Conservation (phyloP, 2,113 vertebrate genomes). For the Petroica traversi region DNA sequence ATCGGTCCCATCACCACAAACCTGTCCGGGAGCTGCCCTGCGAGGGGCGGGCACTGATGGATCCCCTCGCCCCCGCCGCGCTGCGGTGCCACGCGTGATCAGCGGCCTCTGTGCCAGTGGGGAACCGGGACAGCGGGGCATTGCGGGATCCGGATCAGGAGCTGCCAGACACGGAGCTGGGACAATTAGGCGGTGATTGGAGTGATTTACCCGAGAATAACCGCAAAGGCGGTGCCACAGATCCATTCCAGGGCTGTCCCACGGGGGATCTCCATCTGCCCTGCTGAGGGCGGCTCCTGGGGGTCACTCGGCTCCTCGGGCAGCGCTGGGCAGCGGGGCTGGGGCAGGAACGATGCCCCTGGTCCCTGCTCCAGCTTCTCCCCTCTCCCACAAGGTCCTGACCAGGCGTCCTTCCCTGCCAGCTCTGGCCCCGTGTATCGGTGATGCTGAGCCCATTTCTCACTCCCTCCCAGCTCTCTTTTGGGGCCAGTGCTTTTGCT, state of each 20-base stretch:
- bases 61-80: neutral
- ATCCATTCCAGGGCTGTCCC: neutral
- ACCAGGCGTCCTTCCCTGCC: too few relatives aligned
- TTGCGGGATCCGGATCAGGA: neutral
- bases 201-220: neutral
- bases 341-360: neutral
- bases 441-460: neutral
- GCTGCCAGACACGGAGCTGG: neutral
- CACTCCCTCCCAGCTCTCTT: neutral
- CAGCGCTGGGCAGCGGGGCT: neutral
- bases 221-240: neutral
- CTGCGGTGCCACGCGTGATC: neutral
- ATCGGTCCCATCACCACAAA: too few relatives aligned
- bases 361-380: too few relatives aligned
- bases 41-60: neutral
- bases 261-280: neutral
- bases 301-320: neutral
- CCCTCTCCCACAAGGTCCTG: too few relatives aligned
- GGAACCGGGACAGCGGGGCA: neutral
- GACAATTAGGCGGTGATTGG: neutral
- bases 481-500: neutral
- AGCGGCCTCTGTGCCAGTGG: slow-evolving; percentile 35
- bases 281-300: neutral
- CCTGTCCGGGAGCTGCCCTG: too few relatives aligned
- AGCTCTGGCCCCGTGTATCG: fast-evolving